phyloP scores from a whole-genome alignment of 23 tunicate genomes.

The Trididemnum miniatum region DNA sequence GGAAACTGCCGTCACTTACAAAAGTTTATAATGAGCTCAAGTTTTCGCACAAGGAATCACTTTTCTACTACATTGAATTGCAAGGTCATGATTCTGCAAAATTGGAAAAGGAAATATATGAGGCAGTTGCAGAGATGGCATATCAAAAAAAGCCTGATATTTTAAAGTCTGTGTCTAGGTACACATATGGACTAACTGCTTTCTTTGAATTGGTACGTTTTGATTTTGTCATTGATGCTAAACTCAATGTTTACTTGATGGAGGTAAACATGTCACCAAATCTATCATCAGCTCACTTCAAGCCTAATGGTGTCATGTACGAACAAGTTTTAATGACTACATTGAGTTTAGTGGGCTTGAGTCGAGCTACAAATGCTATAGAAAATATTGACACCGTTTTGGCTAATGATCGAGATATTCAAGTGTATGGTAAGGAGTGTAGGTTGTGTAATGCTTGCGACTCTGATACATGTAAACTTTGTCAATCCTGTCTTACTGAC shows the following conservation, averaged over 20 bases:
- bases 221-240: conserved; percentile 88
- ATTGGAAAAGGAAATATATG: conserved; percentile 40
- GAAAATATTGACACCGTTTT: neutral
- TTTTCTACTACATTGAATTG: conserved; percentile 31
- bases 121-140: conserved; percentile 65
- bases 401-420: conserved; percentile 35
- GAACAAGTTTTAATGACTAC: conserved; percentile 74
- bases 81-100: conserved; percentile 32
- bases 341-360: conserved; percentile 53
- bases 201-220: conserved; percentile 92
- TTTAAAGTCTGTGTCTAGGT: conserved; percentile 13
- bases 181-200: conserved; percentile 46
- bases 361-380: neutral
- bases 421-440: conserved; percentile 51
- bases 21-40: conserved; percentile 31
- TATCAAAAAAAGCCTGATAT: conserved; percentile 63
- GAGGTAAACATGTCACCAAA: conserved; percentile 99
- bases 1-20: conserved; percentile 82
- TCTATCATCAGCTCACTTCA: conserved; percentile 80
- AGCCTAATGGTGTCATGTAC: conserved; percentile 74
- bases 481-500: conserved; percentile 41
- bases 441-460: conserved; percentile 22
- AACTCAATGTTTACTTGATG: conserved; percentile 72
- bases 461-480: conserved; percentile 48
- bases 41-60: conserved; percentile 58